These are phyloP conservation scores for Apodemus sylvaticus DNA, from an alignment of 2,113 vertebrate species.

Conservation along the genomic window DNA sequence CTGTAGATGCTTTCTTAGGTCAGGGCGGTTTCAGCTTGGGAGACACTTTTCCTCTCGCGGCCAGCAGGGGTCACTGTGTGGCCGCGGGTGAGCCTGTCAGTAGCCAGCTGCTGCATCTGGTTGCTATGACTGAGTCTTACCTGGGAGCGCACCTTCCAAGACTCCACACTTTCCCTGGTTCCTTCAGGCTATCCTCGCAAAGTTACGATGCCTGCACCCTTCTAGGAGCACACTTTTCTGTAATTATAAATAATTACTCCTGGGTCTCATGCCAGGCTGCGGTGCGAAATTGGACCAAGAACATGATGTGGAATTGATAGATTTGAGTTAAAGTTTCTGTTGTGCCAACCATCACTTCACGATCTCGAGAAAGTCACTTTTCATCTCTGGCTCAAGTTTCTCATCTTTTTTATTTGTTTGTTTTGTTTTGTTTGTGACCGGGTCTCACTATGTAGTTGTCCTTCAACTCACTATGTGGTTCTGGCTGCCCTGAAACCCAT, in stretches of 20 bases:
- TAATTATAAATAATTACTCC: background rate
- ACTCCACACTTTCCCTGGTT: background rate
- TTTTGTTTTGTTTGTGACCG: background rate
- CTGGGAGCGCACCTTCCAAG: background rate
- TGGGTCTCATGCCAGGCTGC: background rate
- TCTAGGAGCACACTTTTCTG: background rate
- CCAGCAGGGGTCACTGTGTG: slow-evolving; percentile 71
- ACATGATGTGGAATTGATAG: background rate
- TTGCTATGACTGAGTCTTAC: background rate
- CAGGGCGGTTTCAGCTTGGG: too few relatives aligned
- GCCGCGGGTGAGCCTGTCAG: background rate
- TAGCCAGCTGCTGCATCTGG: rapidly evolving
- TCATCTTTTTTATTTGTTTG: background rate
- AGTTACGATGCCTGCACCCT: background rate
- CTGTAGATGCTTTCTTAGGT: too few relatives aligned
- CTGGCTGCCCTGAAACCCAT: background rate
- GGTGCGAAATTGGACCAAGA: background rate
- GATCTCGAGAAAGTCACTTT: background rate
- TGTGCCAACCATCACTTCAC: background rate
- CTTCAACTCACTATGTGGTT: background rate
- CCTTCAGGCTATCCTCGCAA: background rate
- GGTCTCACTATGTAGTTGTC: too few relatives aligned
- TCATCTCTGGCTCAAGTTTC: slow-evolving; percentile 26
- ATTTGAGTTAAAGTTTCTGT: background rate
- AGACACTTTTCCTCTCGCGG: background rate